These are phyloP conservation scores for Tanaodytes sp. DNA, from an alignment of 2,888 invertebrate species.

Conservation along the genomic window DNA sequence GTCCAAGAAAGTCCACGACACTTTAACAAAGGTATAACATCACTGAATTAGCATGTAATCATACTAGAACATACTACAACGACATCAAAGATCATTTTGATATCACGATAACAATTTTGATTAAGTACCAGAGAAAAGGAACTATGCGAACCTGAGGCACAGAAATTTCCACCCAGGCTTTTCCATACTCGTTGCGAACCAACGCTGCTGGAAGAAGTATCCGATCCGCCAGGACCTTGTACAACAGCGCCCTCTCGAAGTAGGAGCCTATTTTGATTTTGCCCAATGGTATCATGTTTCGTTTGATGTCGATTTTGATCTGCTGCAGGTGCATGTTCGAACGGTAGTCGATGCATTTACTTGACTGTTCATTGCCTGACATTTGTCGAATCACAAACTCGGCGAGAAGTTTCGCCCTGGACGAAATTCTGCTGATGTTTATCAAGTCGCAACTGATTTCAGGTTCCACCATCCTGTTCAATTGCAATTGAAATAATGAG, in stretches of 20 bases:
- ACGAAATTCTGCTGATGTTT: constrained; percentile 56
- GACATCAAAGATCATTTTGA: too few species aligned
- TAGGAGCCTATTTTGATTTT: constrained; percentile 76
- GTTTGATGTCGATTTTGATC: constrained; percentile 67
- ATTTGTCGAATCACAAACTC: constrained; percentile 67
- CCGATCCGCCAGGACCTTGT: constrained; percentile 79
- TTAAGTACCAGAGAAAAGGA: too few species aligned
- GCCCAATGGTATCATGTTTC: constrained; percentile 77
- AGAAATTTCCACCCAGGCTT: constrained; percentile 79
- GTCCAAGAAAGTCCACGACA: too few species aligned
- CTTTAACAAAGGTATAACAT: too few species aligned
- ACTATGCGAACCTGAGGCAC: constrained; percentile 72
- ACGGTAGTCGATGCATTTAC: constrained; percentile 62
- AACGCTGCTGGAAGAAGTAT: constrained; percentile 78
- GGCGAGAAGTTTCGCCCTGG: constrained; percentile 62
- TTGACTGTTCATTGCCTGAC: constrained; percentile 60
- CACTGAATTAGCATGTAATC: too few species aligned
- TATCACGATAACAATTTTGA: too few species aligned
- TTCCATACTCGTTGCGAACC: constrained; percentile 75
- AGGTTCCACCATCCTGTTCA: too few species aligned
- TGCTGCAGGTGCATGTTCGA: constrained; percentile 65
- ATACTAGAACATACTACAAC: too few species aligned
- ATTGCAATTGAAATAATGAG: too few species aligned
- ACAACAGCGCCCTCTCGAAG: constrained; percentile 79
- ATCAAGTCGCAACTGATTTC: constrained; percentile 49